A percentile compares a stretch with the other conserved stretches of the same genome.
phyloP scores from a whole-genome alignment of 1,140 invertebrate genomes.

The Lanistes nyassanus region DNA sequence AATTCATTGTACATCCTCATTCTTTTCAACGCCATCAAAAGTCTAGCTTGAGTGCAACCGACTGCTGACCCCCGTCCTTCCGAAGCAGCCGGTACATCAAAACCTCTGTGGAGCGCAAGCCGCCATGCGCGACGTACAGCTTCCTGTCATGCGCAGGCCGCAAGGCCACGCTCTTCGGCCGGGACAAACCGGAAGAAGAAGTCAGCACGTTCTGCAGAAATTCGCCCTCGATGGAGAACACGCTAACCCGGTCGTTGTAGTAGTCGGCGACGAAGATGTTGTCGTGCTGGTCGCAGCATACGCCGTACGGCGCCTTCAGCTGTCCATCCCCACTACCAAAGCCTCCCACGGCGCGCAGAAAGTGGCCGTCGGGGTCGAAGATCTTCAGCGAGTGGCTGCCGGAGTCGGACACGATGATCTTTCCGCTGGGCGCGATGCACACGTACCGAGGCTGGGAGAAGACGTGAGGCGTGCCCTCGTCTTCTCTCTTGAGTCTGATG shows the following conservation, averaged over 20 bases:
- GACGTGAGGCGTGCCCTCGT: neutral
- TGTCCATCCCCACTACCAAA: slow-evolving; percentile 80
- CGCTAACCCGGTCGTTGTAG: slow-evolving; percentile 81
- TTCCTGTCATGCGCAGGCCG: slow-evolving; percentile 22
- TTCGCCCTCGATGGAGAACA: slow-evolving; percentile 35
- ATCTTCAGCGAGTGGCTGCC: slow-evolving; percentile 53
- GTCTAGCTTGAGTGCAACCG: too few species aligned
- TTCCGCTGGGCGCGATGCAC: slow-evolving; percentile 27
- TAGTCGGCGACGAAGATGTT: slow-evolving; percentile 88
- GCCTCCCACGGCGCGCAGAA: slow-evolving; percentile 74
- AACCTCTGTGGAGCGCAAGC: slow-evolving; percentile 32
- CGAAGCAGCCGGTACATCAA: slow-evolving; percentile 23
- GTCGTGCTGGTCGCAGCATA: slow-evolving; percentile 83
- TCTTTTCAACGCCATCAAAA: too few species aligned
- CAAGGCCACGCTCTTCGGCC: slow-evolving; percentile 36
- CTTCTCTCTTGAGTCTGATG: neutral
- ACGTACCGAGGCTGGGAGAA: slow-evolving; percentile 45
- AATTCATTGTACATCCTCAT: too few species aligned
- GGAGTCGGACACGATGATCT: slow-evolving; percentile 55
- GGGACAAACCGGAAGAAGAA: slow-evolving; percentile 31
- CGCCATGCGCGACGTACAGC: slow-evolving; percentile 39
- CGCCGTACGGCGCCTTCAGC: slow-evolving; percentile 89
- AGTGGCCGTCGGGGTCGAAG: slow-evolving; percentile 44
- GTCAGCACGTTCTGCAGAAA: slow-evolving; percentile 47
- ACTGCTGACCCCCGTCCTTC: too few species aligned